These are phyloP conservation scores for silkworm (Bombyx mori) DNA, from an alignment of 1,140 invertebrate species.

Conservation along the genomic window ASM3026992v2 NC_085116.1:12067001-12067500, in stretches of 20 bases:
- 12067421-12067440: conserved; percentile 68
- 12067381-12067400: conserved; percentile 62
- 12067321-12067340: conserved; percentile 30
- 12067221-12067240: conserved; percentile 57
- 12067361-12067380: conserved; percentile 56
- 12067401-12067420: conserved; percentile 61
- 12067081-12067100: conserved; percentile 22
- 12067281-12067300: conserved; percentile 34
- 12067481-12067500: conserved; percentile 69
- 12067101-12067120: conserved; percentile 18
- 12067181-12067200: conserved; percentile 49
- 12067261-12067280: conserved; percentile 41
- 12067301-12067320: conserved; percentile 25
- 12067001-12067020: conserved; percentile 27
- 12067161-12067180: conserved; percentile 32
- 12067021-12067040: conserved; percentile 36
- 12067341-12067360: conserved; percentile 33
- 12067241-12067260: conserved; percentile 50
- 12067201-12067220: conserved; percentile 58
- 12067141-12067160: conserved; percentile 25
- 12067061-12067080: conserved; percentile 25
- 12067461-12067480: conserved; percentile 59
- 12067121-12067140: conserved; percentile 21
- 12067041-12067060: conserved; percentile 35
- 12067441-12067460: conserved; percentile 64